phyloP scores from a whole-genome alignment of 2,113 vertebrate species.

The Rhabdomys dilectus region DNA sequence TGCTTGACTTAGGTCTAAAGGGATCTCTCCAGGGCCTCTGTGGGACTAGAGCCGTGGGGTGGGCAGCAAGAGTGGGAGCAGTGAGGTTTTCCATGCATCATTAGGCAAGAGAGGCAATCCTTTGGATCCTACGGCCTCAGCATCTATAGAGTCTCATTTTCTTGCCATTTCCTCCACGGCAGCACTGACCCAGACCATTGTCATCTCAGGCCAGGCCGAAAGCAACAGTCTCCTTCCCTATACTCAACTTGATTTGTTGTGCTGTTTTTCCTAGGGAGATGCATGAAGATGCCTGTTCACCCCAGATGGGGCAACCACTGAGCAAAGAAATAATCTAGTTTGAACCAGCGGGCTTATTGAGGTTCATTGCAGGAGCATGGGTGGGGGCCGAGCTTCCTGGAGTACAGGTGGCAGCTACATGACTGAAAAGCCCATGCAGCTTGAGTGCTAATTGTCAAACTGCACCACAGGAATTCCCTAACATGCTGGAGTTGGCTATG shows the following conservation, averaged over 20 bases:
- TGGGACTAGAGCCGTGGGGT: neutral
- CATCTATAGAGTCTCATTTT: neutral
- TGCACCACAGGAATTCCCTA: neutral
- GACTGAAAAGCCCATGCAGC: neutral
- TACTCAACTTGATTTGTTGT: neutral
- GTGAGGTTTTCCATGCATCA: neutral
- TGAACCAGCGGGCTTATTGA: too few relatives aligned
- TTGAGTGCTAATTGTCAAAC: neutral
- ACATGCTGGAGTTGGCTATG: neutral
- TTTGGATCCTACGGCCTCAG: neutral
- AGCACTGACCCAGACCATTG: neutral
- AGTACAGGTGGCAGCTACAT: neutral
- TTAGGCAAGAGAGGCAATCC: neutral
- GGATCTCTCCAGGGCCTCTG: neutral
- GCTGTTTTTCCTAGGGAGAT: neutral
- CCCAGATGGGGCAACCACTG: neutral
- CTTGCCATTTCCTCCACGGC: neutral
- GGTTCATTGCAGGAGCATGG: neutral
- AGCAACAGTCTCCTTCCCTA: neutral
- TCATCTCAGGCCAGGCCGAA: neutral
- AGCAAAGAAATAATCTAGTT: neutral
- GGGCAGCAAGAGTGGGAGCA: neutral
- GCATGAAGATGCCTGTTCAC: too few relatives aligned
- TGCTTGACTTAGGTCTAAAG: neutral
- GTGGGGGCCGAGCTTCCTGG: too few relatives aligned